Conservation (phyloP, 2,113 vertebrate genomes). For the Polypterus bichir region DNA sequence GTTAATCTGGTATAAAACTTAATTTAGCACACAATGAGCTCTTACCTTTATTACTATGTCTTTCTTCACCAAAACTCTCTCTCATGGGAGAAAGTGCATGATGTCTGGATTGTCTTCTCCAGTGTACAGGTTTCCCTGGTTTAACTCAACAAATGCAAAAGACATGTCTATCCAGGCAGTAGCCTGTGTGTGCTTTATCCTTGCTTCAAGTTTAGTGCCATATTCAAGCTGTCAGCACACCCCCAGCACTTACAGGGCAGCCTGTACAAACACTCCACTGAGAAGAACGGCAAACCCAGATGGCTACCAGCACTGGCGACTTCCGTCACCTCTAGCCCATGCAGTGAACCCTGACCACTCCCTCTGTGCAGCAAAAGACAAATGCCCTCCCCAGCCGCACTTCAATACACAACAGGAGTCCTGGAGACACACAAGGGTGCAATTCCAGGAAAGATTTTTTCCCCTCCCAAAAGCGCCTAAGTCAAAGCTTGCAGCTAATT, state of each 20-base stretch:
- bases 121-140: too few relatives aligned
- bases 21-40: background rate
- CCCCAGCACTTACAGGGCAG: conserved; percentile 4
- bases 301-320: conserved; percentile 24
- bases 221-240: conserved; percentile 28
- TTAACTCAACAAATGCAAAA: too few relatives aligned
- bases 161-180: too few relatives aligned
- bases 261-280: conserved; percentile 33
- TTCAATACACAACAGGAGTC: conserved; percentile 31
- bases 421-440: background rate
- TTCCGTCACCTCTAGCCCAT: conserved; percentile 33
- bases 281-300: conserved; percentile 22
- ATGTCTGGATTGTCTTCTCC: too few relatives aligned
- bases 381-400: conserved; percentile 26
- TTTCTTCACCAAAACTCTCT: too few relatives aligned
- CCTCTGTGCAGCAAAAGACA: conserved; percentile 14
- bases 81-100: too few relatives aligned
- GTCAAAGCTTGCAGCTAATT: too few relatives aligned
- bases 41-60: too few relatives aligned
- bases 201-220: conserved; percentile 2
- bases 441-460: too few relatives aligned
- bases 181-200: background rate
- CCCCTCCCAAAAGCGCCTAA: too few relatives aligned
- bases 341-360: conserved; percentile 35
- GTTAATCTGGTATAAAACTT: too few relatives aligned